These are phyloP conservation scores for Ophion ellenae DNA, from an alignment of 2,888 invertebrate species.

Conservation along the genomic window DNA sequence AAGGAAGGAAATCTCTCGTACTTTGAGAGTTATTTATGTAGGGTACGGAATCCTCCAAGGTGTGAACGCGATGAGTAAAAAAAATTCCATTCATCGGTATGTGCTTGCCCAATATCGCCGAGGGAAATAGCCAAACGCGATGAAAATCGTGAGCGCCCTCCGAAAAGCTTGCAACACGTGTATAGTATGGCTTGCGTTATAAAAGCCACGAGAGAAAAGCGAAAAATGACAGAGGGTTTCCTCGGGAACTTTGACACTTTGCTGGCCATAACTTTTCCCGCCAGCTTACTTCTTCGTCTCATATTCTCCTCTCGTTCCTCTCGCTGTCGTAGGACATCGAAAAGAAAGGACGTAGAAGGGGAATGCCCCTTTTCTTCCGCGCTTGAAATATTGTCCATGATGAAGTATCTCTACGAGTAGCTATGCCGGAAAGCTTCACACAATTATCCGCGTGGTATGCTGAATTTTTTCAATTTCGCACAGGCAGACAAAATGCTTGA, in stretches of 20 bases:
- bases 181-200: constrained; percentile 4
- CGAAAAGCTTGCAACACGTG: constrained; percentile 14
- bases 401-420: too few species aligned
- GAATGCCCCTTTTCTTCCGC: background rate
- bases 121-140: constrained; percentile 4
- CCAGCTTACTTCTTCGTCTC: background rate
- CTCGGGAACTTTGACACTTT: constrained; percentile 30
- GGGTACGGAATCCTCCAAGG: background rate
- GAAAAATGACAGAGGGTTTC: constrained; percentile 26
- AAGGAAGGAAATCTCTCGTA: constrained; percentile 10
- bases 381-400: too few species aligned
- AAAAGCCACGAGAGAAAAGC: constrained; percentile 12
- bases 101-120: background rate
- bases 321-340: too few species aligned
- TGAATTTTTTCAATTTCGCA: constrained; percentile 3
- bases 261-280: constrained; percentile 38
- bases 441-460: background rate
- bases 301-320: background rate
- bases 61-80: constrained; percentile 1
- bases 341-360: too few species aligned
- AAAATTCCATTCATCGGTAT: background rate
- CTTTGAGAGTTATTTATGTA: constrained; percentile 14
- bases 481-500: too few species aligned
- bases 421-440: too few species aligned
- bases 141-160: constrained; percentile 14